Evolutionary conservation across 2,797 vertebrate genomes (phyloP).

Genomic region (Poeciliopsis presidionis): DNA sequence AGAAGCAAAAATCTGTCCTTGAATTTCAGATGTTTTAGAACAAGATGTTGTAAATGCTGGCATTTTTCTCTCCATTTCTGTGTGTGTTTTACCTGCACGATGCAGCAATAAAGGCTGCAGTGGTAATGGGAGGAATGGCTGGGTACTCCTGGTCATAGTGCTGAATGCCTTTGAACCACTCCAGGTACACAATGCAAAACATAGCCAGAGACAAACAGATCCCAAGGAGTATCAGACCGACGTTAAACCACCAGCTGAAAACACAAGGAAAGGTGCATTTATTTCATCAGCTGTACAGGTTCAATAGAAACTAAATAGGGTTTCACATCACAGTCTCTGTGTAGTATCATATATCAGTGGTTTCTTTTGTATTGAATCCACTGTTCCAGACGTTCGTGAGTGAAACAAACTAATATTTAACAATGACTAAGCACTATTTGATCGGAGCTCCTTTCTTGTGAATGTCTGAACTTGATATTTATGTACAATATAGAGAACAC

Average conservation of each 20-base stretch:
- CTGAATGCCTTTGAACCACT: conserved; percentile 89
- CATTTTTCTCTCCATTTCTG: background rate
- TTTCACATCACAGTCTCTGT: conserved; percentile 1
- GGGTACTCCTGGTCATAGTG: conserved; percentile 92
- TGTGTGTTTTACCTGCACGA: conserved; percentile 87
- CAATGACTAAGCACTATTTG: conserved; percentile 1
- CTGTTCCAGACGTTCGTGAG: background rate
- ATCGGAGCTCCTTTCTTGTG: background rate
- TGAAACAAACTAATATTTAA: background rate
- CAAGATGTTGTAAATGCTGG: background rate
- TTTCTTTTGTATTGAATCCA: background rate
- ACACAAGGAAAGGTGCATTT: conserved; percentile 8
- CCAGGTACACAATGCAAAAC: conserved; percentile 94
- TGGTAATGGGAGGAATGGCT: conserved; percentile 88
- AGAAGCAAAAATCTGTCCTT: background rate
- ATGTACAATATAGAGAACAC: background rate
- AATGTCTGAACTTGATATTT: background rate
- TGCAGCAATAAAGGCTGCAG: conserved; percentile 89
- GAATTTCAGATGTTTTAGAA: background rate
- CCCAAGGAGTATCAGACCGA: conserved; percentile 81
- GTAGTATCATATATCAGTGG: background rate
- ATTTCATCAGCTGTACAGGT: background rate
- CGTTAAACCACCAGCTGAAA: conserved; percentile 90
- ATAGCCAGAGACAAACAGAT: conserved; percentile 84
- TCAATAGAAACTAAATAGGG: conserved; percentile 15